Evolutionary conservation across 2,797 vertebrate species (phyloP).

Genomic region (Huso huso): DNA sequence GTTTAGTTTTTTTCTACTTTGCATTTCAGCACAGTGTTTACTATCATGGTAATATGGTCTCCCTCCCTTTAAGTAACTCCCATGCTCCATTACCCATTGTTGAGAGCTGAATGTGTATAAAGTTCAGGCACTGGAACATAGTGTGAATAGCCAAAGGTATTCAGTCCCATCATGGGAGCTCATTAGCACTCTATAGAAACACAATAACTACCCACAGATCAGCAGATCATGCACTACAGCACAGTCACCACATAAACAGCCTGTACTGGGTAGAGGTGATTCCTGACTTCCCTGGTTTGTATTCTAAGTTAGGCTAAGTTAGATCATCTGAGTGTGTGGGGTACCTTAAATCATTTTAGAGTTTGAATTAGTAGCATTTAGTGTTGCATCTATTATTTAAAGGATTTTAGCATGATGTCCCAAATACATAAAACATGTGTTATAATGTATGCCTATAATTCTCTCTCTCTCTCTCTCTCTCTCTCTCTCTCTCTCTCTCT

Average conservation of each 20-base stretch:
- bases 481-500: no score
- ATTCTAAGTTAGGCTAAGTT: constrained; percentile 34
- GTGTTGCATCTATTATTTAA: no score
- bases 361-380: no score
- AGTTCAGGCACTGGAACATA: constrained; percentile 71
- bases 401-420: no score
- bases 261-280: constrained; percentile 57
- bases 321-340: neutral
- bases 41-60: constrained; percentile 72
- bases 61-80: constrained; percentile 73
- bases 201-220: constrained; percentile 66
- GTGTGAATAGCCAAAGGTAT: constrained; percentile 75
- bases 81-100: constrained; percentile 87
- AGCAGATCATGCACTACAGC: constrained; percentile 61
- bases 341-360: neutral
- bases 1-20: constrained; percentile 34
- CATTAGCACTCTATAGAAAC: constrained; percentile 76
- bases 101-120: constrained; percentile 66
- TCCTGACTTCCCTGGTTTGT: constrained; percentile 40
- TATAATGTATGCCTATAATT: no score
- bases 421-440: no score
- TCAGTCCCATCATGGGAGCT: constrained; percentile 66
- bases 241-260: constrained; percentile 64
- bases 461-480: no score
- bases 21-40: constrained; percentile 67